Percentiles rank a stretch among this genome's conserved stretches.
Conservation (phyloP, 2,797 vertebrate genomes). For the Lacerta viridis region DNA sequence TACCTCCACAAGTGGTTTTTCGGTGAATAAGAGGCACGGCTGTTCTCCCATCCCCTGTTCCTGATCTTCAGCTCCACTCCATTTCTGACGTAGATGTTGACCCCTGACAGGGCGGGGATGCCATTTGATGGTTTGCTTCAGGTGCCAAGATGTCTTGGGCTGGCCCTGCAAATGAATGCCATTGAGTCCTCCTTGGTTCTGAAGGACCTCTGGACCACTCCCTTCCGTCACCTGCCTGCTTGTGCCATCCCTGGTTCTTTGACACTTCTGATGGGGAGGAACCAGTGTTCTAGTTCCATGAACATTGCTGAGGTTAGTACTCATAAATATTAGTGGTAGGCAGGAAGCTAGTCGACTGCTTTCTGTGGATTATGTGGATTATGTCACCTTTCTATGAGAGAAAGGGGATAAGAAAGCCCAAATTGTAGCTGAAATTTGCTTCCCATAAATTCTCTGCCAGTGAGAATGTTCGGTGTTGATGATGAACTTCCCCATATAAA, state of each 20-base stretch:
- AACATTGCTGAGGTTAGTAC: background rate
- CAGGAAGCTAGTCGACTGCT: background rate
- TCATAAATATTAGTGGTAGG: background rate
- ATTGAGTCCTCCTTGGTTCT: background rate
- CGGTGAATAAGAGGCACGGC: too few species aligned
- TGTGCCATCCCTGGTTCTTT: too few species aligned
- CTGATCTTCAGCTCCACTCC: too few species aligned
- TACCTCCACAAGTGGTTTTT: too few species aligned
- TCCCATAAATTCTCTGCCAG: background rate
- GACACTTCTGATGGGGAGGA: background rate
- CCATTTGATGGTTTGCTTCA: too few species aligned
- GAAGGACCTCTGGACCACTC: background rate
- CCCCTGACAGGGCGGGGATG: too few species aligned
- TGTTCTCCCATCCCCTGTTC: too few species aligned
- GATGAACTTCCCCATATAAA: background rate
- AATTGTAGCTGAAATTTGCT: background rate
- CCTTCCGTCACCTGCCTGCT: background rate
- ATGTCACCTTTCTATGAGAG: background rate
- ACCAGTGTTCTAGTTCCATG: background rate
- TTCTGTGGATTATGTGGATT: background rate
- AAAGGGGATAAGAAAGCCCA: background rate
- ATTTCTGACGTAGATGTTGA: too few species aligned
- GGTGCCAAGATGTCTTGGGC: too few species aligned
- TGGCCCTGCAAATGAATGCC: too few species aligned
- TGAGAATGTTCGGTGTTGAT: background rate